Conservation (phyloP, 30 jellyfish, hydroid and myxozoan species). For the Turritopsis rubra region DNA sequence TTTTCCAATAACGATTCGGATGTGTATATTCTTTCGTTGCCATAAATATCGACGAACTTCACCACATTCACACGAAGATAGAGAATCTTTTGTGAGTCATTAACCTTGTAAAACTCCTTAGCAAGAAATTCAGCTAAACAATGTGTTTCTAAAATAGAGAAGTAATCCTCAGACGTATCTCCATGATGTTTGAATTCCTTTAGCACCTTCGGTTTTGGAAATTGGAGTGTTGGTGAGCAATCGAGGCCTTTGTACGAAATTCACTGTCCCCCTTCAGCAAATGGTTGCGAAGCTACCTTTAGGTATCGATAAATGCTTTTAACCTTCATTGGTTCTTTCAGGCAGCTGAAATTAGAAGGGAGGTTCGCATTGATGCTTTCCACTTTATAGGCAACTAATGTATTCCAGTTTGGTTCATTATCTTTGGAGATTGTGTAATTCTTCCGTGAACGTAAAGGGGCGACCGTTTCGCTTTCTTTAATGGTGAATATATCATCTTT, state of each 20-base stretch:
- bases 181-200: not conserved
- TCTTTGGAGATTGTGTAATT: not conserved
- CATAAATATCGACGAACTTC: not conserved
- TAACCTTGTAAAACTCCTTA: not conserved
- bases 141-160: not conserved
- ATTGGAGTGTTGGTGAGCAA: not conserved
- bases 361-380: not conserved
- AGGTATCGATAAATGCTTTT: not conserved
- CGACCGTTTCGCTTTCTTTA: not conserved
- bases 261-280: not conserved
- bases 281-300: not conserved
- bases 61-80: not conserved
- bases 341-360: not conserved
- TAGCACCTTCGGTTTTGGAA: not conserved
- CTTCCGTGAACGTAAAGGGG: not conserved
- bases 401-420: not conserved
- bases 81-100: not conserved
- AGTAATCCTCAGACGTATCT: not conserved
- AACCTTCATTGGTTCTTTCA: not conserved
- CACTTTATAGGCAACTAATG: not conserved
- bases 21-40: not conserved
- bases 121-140: not conserved
- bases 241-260: not conserved
- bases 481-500: not conserved
- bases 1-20: not conserved